Conservation (phyloP, 2,113 vertebrate genomes). For the Boleophthalmus pectinirostris region DNA sequence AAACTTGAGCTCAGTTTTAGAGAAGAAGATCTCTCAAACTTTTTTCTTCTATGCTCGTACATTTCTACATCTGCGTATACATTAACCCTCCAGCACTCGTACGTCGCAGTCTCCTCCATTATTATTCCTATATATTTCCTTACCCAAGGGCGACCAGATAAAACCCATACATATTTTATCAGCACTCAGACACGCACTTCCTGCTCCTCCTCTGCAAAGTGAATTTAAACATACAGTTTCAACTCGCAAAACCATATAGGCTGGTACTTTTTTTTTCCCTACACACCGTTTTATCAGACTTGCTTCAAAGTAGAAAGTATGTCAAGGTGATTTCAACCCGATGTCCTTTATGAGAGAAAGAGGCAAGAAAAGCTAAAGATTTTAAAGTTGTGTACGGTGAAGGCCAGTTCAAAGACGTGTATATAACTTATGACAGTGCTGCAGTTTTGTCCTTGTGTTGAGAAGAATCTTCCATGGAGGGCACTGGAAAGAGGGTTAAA, state of each 20-base stretch:
- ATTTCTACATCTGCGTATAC: constrained; percentile 5
- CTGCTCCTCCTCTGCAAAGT: constrained; percentile 33
- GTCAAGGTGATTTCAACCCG: constrained; percentile 42
- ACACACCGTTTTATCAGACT: constrained; percentile 46
- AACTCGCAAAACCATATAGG: constrained; percentile 42
- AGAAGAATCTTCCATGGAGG: constrained; percentile 34
- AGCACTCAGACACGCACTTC: constrained; percentile 33
- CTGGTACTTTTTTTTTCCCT: constrained; percentile 24
- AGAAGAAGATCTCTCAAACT: too few relatives aligned
- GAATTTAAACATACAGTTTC: constrained; percentile 29
- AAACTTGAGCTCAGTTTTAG: too few relatives aligned
- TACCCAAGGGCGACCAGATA: constrained; percentile 46
- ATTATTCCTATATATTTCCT: constrained; percentile 57
- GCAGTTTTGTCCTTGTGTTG: constrained; percentile 21
- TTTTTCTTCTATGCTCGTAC: neutral
- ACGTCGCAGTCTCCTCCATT: constrained; percentile 24
- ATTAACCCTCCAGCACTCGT: constrained; percentile 30
- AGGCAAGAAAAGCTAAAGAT: neutral
- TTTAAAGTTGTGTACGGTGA: constrained; percentile 23
- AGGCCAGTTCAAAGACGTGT: constrained; percentile 28
- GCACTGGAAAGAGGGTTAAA: neutral
- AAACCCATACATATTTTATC: constrained; percentile 65
- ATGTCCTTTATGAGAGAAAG: constrained; percentile 16
- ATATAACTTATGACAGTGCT: constrained; percentile 21
- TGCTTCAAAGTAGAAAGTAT: constrained; percentile 25